Evolutionary conservation across 53 echinoderm and acorn worm genomes (phyloP).

Genomic region (Stichopus horrens): DNA sequence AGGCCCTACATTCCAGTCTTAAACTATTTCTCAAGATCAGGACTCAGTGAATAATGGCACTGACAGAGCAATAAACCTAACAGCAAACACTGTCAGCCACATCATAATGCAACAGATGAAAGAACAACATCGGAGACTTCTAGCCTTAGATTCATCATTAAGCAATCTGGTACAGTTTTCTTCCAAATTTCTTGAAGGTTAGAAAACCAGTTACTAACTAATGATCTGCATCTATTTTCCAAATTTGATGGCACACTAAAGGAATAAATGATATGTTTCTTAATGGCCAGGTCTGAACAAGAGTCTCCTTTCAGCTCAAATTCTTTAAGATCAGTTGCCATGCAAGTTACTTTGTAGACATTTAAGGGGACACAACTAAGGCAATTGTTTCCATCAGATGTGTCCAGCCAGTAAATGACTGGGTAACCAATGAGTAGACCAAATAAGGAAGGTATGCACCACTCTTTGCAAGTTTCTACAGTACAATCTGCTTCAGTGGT

Average conservation of each 20-base stretch:
- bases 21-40: background rate
- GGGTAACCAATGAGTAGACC: conserved; percentile 38
- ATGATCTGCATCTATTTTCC: background rate
- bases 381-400: conserved; percentile 8
- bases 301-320: no score
- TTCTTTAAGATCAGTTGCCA: background rate
- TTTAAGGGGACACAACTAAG: conserved; percentile 9
- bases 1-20: no score
- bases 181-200: background rate
- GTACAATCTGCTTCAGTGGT: background rate
- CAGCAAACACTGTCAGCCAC: no score
- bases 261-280: background rate
- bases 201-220: conserved; percentile 7
- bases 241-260: conserved; percentile 22
- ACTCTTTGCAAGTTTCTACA: background rate
- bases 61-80: background rate
- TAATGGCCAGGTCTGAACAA: background rate
- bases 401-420: conserved; percentile 7
- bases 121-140: background rate
- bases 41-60: background rate
- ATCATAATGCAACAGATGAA: conserved; percentile 28
- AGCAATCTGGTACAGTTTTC: background rate
- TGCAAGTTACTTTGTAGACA: conserved; percentile 24
- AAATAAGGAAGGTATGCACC: conserved; percentile 24
- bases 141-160: background rate